Conservation (phyloP, 2,888 invertebrate genomes). For the Tachina fera region DNA sequence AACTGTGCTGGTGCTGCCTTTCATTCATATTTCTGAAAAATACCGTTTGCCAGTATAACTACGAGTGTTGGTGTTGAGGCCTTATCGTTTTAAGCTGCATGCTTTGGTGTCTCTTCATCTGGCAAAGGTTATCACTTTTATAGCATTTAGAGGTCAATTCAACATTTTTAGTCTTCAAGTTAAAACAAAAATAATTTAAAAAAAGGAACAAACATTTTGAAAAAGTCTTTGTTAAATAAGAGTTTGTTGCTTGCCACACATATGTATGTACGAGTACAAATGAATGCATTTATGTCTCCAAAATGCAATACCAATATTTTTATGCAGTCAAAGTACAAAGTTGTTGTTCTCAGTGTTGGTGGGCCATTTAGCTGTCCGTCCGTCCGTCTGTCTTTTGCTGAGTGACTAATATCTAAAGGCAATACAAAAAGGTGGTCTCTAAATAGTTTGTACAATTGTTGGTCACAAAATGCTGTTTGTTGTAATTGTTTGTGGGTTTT, state of each 20-base stretch:
- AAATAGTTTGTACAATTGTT: conserved; percentile 41
- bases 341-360: conserved; percentile 51
- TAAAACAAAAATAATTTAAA: neutral
- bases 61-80: neutral
- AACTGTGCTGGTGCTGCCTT: neutral
- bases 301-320: conserved; percentile 20
- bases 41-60: conserved; percentile 22
- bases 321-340: conserved; percentile 32
- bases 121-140: conserved; percentile 62
- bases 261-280: neutral
- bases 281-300: conserved; percentile 28
- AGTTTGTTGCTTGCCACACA: conserved; percentile 17
- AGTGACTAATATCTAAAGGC: conserved; percentile 52
- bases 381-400: neutral
- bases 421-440: conserved; percentile 56
- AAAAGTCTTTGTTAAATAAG: conserved; percentile 43
- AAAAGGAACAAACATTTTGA: neutral
- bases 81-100: conserved; percentile 49
- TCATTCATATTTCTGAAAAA: conserved; percentile 27
- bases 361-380: neutral
- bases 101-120: conserved; percentile 42
- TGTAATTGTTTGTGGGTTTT: conserved; percentile 37
- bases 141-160: conserved; percentile 67
- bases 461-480: conserved; percentile 34
- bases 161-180: conserved; percentile 16